phyloP scores from a whole-genome alignment of 2,888 invertebrate species.

The Diplazon laetatorius region DNA sequence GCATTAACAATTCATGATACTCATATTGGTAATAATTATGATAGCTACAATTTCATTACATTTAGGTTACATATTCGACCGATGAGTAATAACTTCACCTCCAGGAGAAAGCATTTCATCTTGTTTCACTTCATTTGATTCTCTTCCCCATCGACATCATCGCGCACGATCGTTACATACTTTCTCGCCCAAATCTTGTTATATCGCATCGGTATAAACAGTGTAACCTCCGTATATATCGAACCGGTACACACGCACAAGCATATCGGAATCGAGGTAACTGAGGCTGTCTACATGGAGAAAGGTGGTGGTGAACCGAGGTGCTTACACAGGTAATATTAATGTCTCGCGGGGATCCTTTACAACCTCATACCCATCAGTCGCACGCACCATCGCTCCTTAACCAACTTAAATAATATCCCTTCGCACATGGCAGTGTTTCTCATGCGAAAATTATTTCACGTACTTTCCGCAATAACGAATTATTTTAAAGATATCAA shows the following conservation, averaged over 20 bases:
- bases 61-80: too few relatives aligned
- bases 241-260: not conserved
- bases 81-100: too few relatives aligned
- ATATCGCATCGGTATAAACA: conserved; percentile 27
- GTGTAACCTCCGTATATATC: conserved; percentile 15
- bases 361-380: conserved; percentile 78
- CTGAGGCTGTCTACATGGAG: conserved; percentile 44
- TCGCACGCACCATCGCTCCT: conserved; percentile 77
- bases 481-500: not conserved
- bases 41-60: too few relatives aligned
- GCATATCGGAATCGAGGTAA: not conserved
- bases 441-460: conserved; percentile 68
- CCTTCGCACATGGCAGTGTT: conserved; percentile 71
- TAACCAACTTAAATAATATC: conserved; percentile 79
- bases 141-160: conserved; percentile 10
- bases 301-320: conserved; percentile 48
- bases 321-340: conserved; percentile 77
- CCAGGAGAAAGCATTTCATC: not conserved
- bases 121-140: conserved; percentile 11
- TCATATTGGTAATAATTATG: too few relatives aligned
- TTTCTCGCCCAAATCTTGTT: conserved; percentile 21
- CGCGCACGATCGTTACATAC: conserved; percentile 46
- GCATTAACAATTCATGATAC: too few relatives aligned
- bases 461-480: not conserved
- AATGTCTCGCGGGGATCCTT: conserved; percentile 78